Evolutionary conservation across 2,797 vertebrate species (phyloP).

Genomic region (Netta rufina): DNA sequence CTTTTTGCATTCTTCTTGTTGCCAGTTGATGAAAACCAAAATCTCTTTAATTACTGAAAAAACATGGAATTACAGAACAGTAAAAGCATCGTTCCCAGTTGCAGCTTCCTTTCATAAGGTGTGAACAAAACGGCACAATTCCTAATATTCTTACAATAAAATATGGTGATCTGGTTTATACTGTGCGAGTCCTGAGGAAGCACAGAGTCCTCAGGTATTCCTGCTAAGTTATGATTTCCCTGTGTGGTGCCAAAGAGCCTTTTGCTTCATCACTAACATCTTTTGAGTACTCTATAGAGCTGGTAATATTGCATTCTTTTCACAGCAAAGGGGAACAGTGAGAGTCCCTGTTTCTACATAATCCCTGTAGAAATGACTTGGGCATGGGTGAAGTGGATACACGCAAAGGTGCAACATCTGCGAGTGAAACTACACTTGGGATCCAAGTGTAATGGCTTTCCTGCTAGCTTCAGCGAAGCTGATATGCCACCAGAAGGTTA

Average conservation of each 20-base stretch:
- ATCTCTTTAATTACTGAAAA: neutral
- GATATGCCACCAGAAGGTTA: neutral
- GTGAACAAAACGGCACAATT: neutral
- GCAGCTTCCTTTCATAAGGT: neutral
- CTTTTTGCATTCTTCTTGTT: neutral
- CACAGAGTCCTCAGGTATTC: neutral
- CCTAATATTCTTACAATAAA: neutral
- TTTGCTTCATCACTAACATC: neutral
- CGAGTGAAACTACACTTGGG: neutral
- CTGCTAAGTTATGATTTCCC: neutral
- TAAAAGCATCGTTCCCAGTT: neutral
- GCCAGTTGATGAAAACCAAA: neutral
- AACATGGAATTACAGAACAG: neutral
- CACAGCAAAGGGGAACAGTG: neutral
- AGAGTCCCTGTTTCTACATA: neutral
- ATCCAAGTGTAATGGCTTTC: neutral
- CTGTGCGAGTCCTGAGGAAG: neutral
- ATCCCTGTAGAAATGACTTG: neutral
- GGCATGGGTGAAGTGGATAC: rapidly evolving
- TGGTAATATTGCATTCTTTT: neutral
- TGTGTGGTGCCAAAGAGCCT: neutral
- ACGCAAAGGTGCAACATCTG: neutral
- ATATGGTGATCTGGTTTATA: neutral
- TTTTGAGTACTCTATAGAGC: neutral
- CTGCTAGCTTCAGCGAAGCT: neutral